A percentile compares a stretch with the other conserved stretches of the same genome.
These are phyloP conservation scores for Drosophila parthenogenetica DNA, from an alignment of 2,888 invertebrate genomes.

Conservation along the genomic window DNA sequence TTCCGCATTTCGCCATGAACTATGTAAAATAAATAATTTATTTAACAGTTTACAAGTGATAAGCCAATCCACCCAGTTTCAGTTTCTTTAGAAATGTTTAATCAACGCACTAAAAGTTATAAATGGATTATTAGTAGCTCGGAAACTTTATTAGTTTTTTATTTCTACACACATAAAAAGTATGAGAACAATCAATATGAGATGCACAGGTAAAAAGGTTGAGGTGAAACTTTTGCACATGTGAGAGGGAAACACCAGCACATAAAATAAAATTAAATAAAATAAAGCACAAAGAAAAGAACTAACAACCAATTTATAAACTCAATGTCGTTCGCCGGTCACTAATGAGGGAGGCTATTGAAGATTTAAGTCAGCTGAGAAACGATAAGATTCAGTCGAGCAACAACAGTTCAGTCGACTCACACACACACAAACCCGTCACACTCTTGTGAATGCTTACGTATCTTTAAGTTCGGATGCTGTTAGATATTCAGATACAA, in stretches of 20 bases:
- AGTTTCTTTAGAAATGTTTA: background rate
- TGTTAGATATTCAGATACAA: conserved; percentile 19
- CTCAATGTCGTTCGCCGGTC: conserved; percentile 40
- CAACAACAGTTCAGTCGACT: conserved; percentile 20
- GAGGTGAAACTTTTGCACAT: conserved; percentile 46
- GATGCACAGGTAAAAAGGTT: conserved; percentile 2
- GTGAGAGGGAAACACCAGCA: conserved; percentile 11
- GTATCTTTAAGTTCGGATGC: conserved; percentile 5
- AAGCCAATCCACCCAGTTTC: background rate
- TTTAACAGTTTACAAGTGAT: conserved; percentile 1
- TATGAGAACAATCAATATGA: conserved; percentile 46
- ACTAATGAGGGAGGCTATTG: conserved; percentile 47
- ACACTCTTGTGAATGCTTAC: conserved; percentile 20
- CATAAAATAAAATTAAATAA: conserved; percentile 6
- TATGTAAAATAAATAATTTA: background rate
- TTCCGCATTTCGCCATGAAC: background rate
- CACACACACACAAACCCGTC: conserved; percentile 15
- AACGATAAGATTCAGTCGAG: conserved; percentile 18
- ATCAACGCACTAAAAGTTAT: too few relatives aligned
- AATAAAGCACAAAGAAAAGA: conserved; percentile 18
- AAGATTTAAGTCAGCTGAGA: conserved; percentile 62
- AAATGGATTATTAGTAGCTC: too few relatives aligned
- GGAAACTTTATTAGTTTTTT: background rate
- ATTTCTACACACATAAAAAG: too few relatives aligned
- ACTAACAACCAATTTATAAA: conserved; percentile 54